Evolutionary conservation across 1,140 invertebrate species (phyloP), one percentile per base, ranked within the genome.

Genomic region (Eurosta solidaginis): DNA sequence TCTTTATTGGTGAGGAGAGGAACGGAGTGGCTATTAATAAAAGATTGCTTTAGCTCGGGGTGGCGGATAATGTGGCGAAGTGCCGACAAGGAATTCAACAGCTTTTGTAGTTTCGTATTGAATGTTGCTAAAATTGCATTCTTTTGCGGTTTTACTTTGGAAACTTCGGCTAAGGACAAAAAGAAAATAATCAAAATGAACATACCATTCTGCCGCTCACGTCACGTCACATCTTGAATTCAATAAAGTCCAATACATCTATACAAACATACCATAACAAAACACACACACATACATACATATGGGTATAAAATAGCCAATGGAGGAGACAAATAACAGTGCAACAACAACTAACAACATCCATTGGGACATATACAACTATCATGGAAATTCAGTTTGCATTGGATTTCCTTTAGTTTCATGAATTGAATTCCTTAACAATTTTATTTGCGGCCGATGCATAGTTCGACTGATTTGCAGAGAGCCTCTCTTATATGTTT

Each of bases 61-160:
- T n/a, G n/a, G n/a, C n/a, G n/a, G n/a, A 1, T 47, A 40, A 36
- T 68, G 59, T 22, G 59, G n/a, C 17, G 33, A 68, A 42, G 59
- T 68, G 59, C 54, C 59, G 59, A 68, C 33, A 68, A 68, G 59
- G 59, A 68, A 68, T 68, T 68, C 59, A 68, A 42, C 73, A 74
- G 73, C 10, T 27, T 74, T 40, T 29, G 73, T 17, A 27, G 22
- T 74, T 74, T 68, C 29, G 27, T 6, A 29, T 29, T 3, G 42
- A 20, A 76, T 52, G 29, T 76, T 76, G 75, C 75, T 76, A 76
- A 76, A 76, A 76, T 76, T 76, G 75, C 75, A 76, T 76, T 76
- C 75, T 76, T 76, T 40, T 76, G 75, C 45, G 75, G 75, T 76
- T 54, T 76, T 52, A n/a, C 45, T 76, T 36, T 25, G 40, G 44